Conservation (phyloP, 2,113 vertebrate species). For the Microtus montanus region DNA sequence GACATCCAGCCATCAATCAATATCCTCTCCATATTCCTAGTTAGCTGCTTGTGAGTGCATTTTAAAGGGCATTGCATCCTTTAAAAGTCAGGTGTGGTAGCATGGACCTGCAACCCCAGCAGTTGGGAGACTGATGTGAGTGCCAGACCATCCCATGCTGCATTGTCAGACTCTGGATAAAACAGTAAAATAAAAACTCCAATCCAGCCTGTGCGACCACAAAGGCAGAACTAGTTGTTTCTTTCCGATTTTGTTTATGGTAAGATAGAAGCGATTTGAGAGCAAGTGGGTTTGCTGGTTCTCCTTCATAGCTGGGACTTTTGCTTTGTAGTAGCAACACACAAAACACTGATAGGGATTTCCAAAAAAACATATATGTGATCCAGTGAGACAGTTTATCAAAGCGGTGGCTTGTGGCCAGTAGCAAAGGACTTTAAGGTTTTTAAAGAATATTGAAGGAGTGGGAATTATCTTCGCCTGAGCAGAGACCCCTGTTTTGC, state of each 20-base stretch:
- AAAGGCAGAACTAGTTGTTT: conserved; percentile 18
- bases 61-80: not conserved
- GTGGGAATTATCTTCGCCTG: not conserved
- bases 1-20: not conserved
- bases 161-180: not conserved
- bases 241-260: not conserved
- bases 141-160: no score
- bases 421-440: conserved; percentile 24
- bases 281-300: not conserved
- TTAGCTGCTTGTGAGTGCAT: not conserved
- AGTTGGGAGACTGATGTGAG: not conserved
- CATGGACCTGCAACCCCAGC: not conserved
- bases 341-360: not conserved
- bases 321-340: conserved; percentile 14
- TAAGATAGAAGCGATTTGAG: not conserved
- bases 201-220: not conserved
- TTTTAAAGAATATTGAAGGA: conserved; percentile 8
- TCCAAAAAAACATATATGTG: conserved; percentile 7
- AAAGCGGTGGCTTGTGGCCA: conserved; percentile 1
- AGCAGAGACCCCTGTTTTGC: conserved; percentile 21
- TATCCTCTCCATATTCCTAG: not conserved
- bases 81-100: not conserved
- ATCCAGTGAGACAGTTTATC: not conserved
- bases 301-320: conserved; percentile 21
- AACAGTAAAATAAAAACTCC: not conserved